phyloP scores from a whole-genome alignment of 2,797 vertebrate species.

The Chiroxiphia lanceolata region DNA sequence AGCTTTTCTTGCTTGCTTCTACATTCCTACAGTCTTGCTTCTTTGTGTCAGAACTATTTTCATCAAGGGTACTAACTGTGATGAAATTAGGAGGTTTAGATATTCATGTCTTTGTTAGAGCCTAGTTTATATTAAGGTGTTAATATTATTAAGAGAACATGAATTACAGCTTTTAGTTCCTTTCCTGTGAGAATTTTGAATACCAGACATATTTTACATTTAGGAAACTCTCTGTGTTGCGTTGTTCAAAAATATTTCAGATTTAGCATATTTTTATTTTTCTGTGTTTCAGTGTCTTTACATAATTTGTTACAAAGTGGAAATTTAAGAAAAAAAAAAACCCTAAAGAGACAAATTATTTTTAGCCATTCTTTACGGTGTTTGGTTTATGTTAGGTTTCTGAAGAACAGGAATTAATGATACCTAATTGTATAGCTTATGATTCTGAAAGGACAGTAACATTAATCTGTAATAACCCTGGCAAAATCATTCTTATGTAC shows the following conservation, averaged over 20 bases:
- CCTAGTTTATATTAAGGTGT: background rate
- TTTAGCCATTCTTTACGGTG: background rate
- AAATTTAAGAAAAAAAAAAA: background rate
- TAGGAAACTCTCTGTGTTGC: background rate
- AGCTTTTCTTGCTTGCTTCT: background rate
- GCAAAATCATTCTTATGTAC: background rate
- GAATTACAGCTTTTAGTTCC: background rate
- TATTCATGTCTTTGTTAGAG: background rate
- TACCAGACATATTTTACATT: background rate
- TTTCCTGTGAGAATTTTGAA: background rate
- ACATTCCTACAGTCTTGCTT: background rate
- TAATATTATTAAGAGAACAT: background rate
- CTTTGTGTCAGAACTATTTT: conserved; percentile 21
- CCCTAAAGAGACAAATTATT: background rate
- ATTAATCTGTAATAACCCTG: background rate
- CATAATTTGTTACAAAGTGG: background rate
- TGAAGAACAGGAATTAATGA: background rate
- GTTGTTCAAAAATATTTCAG: background rate
- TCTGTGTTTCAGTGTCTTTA: background rate
- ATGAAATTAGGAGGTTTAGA: background rate
- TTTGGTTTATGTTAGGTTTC: background rate
- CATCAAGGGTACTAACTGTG: background rate
- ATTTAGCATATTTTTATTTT: background rate
- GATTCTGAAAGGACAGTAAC: background rate
- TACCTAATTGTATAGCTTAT: background rate